Evolutionary conservation across 2,113 vertebrate genomes (phyloP), one percentile per base, ranked within the genome.

Genomic region (Patagioenas fasciata): DNA sequence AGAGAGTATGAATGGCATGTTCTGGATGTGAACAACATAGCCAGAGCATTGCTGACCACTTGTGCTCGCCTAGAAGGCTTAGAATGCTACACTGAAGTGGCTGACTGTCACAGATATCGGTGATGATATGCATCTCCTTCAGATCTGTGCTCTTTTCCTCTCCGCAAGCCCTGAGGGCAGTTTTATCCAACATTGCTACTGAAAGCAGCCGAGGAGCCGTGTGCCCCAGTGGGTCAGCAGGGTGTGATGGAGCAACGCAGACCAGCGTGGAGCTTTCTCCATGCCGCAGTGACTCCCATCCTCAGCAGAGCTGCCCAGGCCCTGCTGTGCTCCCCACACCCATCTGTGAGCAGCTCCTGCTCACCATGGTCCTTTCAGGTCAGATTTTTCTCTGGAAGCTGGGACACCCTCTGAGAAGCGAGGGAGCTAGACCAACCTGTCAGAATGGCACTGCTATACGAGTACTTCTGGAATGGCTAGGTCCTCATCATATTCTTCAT

Each of bases 221-320:
- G 50, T 86, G 82, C 34, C 53, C 34, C 14, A 14, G 54, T 57
- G 60, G 79, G 60, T 21, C 32, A 69, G 50, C 0, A 4, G 47
- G 62, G 40, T 57, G 36, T 26, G 64, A 66, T 57, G 17, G 48
- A 91, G 81, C 31, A n/a, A 18, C 2, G 32, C 28, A 87, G 69
- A 16, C 34, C 42, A 62, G 67, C 0, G 1, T 31, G 56, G 79
- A 79, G 74, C 31, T 64, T 66, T 50, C 24, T 56, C 31, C 0
- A 0, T 31, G 57, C 62, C 0, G 1, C 51, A 10, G n/a, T 6
- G 50, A 44, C 47, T 32, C 47, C 32, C 1, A 0, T 5, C 40
- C 82, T 57, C 58, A 14, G 57, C 1, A 0, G 26, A 65, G 53
- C 38, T 60, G 18, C 48, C 56, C 0, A 0, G 36, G 40, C 67